These are phyloP conservation scores for Plemyria rubiginata DNA, from an alignment of 2,888 invertebrate species.

Conservation along the genomic window DNA sequence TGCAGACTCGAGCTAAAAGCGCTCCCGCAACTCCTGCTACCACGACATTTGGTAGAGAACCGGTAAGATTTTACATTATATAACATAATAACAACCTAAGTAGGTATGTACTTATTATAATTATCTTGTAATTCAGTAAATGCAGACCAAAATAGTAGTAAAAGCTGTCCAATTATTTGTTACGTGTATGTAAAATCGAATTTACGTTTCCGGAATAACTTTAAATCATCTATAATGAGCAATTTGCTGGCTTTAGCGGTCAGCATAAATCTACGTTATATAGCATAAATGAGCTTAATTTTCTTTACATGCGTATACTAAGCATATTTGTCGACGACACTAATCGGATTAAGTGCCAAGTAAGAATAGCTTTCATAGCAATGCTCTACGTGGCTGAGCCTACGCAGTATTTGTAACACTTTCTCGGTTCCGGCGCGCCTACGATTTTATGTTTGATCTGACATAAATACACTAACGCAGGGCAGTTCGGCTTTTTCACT, in stretches of 20 bases:
- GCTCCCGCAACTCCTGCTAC: constrained; percentile 78
- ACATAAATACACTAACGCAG: constrained; percentile 62
- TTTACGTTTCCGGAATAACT: constrained; percentile 42
- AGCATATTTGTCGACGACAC: constrained; percentile 48
- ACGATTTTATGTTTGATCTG: constrained; percentile 67
- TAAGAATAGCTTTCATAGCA: constrained; percentile 51
- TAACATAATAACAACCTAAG: constrained; percentile 11
- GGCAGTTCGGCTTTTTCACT: constrained; percentile 60
- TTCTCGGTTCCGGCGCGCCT: constrained; percentile 72
- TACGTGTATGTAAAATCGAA: constrained; percentile 26
- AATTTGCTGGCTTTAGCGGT: constrained; percentile 41
- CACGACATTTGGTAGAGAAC: constrained; percentile 65
- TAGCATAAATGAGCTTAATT: constrained; percentile 53
- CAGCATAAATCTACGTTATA: constrained; percentile 51
- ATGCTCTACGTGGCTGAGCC: constrained; percentile 61
- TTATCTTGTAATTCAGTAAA: constrained; percentile 19
- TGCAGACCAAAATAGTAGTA: constrained; percentile 13
- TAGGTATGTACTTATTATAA: background rate
- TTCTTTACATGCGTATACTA: constrained; percentile 43
- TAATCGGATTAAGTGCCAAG: constrained; percentile 72
- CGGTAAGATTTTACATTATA: constrained; percentile 53
- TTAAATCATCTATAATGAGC: constrained; percentile 44
- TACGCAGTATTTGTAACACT: constrained; percentile 70
- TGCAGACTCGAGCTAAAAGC: constrained; percentile 80
- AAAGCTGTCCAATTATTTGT: constrained; percentile 31